Percentiles rank a stretch among this genome's conserved stretches.
Evolutionary conservation across 1,140 invertebrate genomes (phyloP).

Genomic region (Procambarus virginalis): DNA sequence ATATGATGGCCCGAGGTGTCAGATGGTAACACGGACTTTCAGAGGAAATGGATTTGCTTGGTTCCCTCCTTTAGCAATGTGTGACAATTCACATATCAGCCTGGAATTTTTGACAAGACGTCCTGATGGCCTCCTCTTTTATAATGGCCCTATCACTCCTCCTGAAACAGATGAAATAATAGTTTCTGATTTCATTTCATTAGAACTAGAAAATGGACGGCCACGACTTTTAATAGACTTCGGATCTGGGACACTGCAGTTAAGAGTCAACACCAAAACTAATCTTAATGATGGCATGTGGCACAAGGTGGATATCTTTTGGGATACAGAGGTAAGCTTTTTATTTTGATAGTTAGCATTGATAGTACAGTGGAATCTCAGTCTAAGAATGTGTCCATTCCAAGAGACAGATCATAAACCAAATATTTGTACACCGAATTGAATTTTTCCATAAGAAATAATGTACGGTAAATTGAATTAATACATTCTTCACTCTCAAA

Average conservation of each 20-base stretch:
- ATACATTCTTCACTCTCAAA: too few relatives aligned
- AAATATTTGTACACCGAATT: too few relatives aligned
- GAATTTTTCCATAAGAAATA: too few relatives aligned
- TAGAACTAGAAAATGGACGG: slow-evolving; percentile 93
- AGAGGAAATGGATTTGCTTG: slow-evolving; percentile 94
- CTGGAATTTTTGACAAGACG: slow-evolving; percentile 95
- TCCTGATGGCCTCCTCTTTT: slow-evolving; percentile 92
- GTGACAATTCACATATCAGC: slow-evolving; percentile 94
- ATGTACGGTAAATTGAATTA: too few relatives aligned
- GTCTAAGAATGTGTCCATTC: too few relatives aligned
- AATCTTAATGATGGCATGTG: slow-evolving; percentile 94
- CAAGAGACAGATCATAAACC: too few relatives aligned
- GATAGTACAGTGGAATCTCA: neutral
- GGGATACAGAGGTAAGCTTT: slow-evolving; percentile 86
- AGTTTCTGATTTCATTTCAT: slow-evolving; percentile 92
- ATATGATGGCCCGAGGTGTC: slow-evolving; percentile 95
- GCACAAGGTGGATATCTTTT: slow-evolving; percentile 96
- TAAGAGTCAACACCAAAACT: slow-evolving; percentile 89
- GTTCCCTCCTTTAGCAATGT: slow-evolving; percentile 96
- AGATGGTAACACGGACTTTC: slow-evolving; percentile 95
- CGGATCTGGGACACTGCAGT: slow-evolving; percentile 92
- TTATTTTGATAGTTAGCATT: neutral
- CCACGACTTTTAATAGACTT: slow-evolving; percentile 94
- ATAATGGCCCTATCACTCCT: slow-evolving; percentile 96
- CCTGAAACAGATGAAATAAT: slow-evolving; percentile 91